Percentiles rank a stretch among this genome's conserved stretches.
Evolutionary conservation across 2,113 vertebrate species (phyloP).

Genomic region (Gobio gobio): DNA sequence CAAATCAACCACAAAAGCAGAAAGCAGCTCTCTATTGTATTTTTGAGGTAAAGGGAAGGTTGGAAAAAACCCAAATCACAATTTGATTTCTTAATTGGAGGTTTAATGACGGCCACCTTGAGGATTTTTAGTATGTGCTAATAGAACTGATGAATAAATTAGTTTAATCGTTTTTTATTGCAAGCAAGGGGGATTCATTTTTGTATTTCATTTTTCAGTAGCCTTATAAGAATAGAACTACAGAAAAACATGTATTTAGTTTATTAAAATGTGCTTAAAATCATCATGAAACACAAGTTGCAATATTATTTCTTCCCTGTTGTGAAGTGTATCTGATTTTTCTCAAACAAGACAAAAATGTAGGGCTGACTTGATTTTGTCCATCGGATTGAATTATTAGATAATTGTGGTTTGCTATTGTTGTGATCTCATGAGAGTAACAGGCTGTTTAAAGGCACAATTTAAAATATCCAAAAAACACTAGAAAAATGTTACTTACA

Average conservation of each 20-base stretch:
- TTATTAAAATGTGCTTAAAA: too few species aligned
- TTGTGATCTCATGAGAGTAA: too few species aligned
- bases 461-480: too few species aligned
- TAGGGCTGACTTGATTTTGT: too few species aligned
- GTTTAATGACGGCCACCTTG: not conserved
- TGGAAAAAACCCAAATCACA: not conserved
- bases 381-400: too few species aligned
- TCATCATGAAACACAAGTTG: too few species aligned
- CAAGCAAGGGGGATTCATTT: not conserved
- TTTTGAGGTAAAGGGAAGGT: not conserved
- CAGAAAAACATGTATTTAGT: not conserved
- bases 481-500: too few species aligned
- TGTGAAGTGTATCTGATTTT: too few species aligned
- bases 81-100: conserved; percentile 11
- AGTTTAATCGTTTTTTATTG: not conserved
- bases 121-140: conserved; percentile 1
- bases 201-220: not conserved
- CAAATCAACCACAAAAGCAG: not conserved
- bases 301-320: too few species aligned
- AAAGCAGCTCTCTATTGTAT: not conserved
- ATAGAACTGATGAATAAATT: not conserved
- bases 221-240: not conserved
- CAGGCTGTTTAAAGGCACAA: too few species aligned
- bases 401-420: too few species aligned
- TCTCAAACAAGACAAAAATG: too few species aligned